Base-by-base conservation (phyloP, 92 coral and sea anemone genomes). In the Umimayanthus chanpuru region DNA sequence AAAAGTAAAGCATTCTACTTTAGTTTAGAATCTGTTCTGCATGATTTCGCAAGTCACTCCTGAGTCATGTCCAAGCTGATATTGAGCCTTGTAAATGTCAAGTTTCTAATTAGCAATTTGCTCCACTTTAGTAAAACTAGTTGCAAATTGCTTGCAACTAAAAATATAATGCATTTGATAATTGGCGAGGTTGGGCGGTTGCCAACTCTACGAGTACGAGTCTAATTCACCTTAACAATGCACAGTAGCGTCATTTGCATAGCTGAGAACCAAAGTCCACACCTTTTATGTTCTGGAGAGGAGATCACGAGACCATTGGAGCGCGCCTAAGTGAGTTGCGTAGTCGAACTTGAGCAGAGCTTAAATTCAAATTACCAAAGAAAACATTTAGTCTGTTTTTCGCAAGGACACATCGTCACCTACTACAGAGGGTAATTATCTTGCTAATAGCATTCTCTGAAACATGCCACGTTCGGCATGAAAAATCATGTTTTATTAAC, bases 371-470 rank as follows among this genome's bases (percentile, higher is more conserved):
- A 11, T 76, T 76, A 9, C 28, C 26, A 38, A 36, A 40, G 28
- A 77, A 50, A 77, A 43, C 30, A 77, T 40, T 47, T 21, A 47
- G 81, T 18, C 81, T 39, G 81, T 40, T 21, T 32, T 11, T 20
- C 18, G 85, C 85, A 7, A 61, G 58, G 75, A 64, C 56, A 25
- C 58, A 28, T 81, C 73, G 73, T 65, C 85, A 65, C 74, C 36
- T 21, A 39, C 47, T 81, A 67, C 50, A 38, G 30, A 61, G 30
- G 49, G 40, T 81, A 21, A 78, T 78, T 78, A 49, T 39, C 11
- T 32, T 23, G 73, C 32, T 39, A 81, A 61, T 81, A 61, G 43
- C 53, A 53, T 78, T 61, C 77, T 39, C 79, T 39, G 28, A n/a
- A 50, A 78, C 58, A 49, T 78, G 4, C 40, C 38, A 26, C 25